Evolutionary conservation across 1,140 invertebrate species (phyloP).

Genomic region (Leucophenga varia): DNA sequence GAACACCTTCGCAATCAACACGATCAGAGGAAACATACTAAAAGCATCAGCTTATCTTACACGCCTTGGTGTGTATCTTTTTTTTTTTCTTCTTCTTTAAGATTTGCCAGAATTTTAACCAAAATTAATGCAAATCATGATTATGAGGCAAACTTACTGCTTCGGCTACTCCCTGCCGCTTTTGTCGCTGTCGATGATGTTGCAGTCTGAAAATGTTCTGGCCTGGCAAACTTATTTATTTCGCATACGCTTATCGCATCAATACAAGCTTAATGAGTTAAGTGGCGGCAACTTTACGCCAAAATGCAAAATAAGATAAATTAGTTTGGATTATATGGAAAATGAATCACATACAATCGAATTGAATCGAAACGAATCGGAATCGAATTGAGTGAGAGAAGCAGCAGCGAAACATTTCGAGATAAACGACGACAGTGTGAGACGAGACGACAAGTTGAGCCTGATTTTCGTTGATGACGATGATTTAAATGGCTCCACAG

Average conservation of each 20-base stretch:
- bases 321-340: conserved; percentile 32
- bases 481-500: conserved; percentile 27
- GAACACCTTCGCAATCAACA: conserved; percentile 34
- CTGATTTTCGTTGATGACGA: neutral
- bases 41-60: neutral
- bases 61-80: no score
- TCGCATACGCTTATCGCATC: conserved; percentile 13
- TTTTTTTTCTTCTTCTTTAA: no score
- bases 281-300: conserved; percentile 44
- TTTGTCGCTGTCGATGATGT: conserved; percentile 12
- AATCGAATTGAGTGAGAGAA: neutral
- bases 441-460: no score
- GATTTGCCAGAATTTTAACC: conserved; percentile 49
- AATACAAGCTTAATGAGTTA: conserved; percentile 48
- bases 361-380: conserved; percentile 9
- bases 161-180: neutral
- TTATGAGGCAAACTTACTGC: conserved; percentile 5
- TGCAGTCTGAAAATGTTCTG: conserved; percentile 6
- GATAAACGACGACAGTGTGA: conserved; percentile 2
- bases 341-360: conserved; percentile 36
- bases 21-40: neutral
- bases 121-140: conserved; percentile 53
- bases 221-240: neutral
- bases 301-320: conserved; percentile 44
- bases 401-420: conserved; percentile 28